Conservation (phyloP, 2,113 vertebrate species). For the Petrocephalus microphthalmus region DNA sequence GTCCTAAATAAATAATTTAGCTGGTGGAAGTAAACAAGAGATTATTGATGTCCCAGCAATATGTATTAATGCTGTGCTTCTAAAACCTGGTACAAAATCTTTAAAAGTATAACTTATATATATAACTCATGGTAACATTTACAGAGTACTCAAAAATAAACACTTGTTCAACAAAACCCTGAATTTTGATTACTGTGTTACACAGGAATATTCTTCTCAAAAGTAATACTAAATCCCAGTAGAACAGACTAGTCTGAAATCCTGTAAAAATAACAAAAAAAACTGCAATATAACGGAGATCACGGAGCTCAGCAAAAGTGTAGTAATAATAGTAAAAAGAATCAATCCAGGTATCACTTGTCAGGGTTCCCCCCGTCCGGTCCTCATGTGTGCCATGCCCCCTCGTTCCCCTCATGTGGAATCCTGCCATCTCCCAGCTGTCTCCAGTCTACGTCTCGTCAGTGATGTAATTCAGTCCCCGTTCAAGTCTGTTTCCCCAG, state of each 20-base stretch:
- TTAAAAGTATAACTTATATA: neutral
- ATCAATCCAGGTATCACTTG: neutral
- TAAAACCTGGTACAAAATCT: neutral
- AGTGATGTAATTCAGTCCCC: no score
- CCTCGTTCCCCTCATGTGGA: no score
- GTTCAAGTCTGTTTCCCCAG: no score
- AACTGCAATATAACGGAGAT: neutral
- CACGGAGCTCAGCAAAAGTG: neutral
- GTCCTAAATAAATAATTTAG: neutral
- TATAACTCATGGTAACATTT: neutral
- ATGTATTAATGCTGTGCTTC: neutral
- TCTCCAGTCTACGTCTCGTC: no score
- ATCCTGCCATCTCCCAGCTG: no score
- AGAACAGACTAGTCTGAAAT: neutral
- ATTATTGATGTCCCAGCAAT: neutral
- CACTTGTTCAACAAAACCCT: neutral
- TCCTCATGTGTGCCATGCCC: no score
- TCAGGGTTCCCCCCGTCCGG: no score
- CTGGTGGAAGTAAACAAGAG: neutral
- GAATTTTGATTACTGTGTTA: neutral
- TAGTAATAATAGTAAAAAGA: neutral
- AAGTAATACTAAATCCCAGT: neutral
- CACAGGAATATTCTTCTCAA: neutral
- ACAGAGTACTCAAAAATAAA: neutral
- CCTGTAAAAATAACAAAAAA: neutral